phyloP scores from a whole-genome alignment of 2,113 vertebrate genomes.

The Dipodomys merriami region DNA sequence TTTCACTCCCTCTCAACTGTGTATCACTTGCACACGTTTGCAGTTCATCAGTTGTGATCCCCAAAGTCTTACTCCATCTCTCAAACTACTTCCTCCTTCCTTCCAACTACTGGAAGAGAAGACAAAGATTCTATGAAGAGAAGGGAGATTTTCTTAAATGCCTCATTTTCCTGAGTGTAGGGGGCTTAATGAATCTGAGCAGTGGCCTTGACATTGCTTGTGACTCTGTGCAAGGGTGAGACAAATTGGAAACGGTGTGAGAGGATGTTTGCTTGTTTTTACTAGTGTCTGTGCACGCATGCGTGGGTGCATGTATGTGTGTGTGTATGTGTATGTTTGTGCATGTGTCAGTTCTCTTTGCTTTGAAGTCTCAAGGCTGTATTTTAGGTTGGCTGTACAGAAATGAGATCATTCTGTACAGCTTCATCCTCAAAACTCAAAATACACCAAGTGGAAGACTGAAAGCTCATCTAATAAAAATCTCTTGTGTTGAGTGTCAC shows the following conservation, averaged over 20 bases:
- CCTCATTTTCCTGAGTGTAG: background rate
- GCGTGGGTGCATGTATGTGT: background rate
- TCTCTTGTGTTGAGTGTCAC: background rate
- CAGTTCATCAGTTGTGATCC: constrained; percentile 62
- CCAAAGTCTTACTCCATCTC: background rate
- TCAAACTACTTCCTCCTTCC: background rate
- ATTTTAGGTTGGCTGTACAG: constrained; percentile 30
- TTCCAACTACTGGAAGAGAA: background rate
- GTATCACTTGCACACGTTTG: constrained; percentile 48
- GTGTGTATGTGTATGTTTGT: background rate
- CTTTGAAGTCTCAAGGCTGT: constrained; percentile 3
- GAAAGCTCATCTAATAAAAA: constrained; percentile 21
- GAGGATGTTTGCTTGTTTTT: background rate
- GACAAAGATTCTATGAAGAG: constrained; percentile 30
- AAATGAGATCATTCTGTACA: constrained; percentile 25
- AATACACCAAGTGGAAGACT: constrained; percentile 3
- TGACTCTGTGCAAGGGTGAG: constrained; percentile 51
- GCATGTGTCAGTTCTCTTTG: background rate
- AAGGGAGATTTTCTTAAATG: constrained; percentile 43
- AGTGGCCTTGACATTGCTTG: background rate
- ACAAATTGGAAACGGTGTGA: constrained; percentile 54
- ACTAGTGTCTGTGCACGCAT: background rate
- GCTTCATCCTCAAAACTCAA: background rate
- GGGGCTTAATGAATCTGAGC: constrained; percentile 29
- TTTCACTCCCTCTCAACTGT: constrained; percentile 67